Base-by-base conservation (phyloP, 2,888 invertebrate genomes). In the Desoria tigrina region DNA sequence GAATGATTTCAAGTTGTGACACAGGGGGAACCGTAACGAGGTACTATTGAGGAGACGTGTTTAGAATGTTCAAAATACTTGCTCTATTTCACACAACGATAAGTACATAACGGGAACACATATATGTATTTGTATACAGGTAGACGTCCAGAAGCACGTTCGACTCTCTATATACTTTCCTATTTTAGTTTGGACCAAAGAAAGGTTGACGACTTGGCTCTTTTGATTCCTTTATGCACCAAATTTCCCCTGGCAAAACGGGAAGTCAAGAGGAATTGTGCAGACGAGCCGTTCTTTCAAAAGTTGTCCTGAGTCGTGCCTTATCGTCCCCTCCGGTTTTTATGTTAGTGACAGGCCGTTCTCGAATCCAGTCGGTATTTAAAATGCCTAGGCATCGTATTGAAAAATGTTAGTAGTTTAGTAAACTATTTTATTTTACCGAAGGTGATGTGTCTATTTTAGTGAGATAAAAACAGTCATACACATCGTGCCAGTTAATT, bases 21-120 rank as follows among this genome's bases (percentile, higher is more conserved):
- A 45, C 45, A 45, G 6, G 4, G 45, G 45, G 21, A 21, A 6
- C 16, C 9, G 45, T 45, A 75, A 73, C 72, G 73, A 74, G 69
- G 70, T 73, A 64, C 70, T 69, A 73, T 75, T 75, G 69, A 73
- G 63, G 55, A 45, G 61, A 72, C 75, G 73, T 75, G 75, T 50
- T 37, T 60, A 42, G 75, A 72, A 71, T 75, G 50, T 26, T 37
- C 18, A 55, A 55, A 55, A 55, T 21, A 51, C 51, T 51, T 51
- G 14, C 6, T 45, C 45, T 21, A 45, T 45, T 45, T 45, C 16
- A 18, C 21, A 18, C 45, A 45, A 45, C 45, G 16, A 6, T 45
- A 16, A 45, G n/a, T 45, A 45, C 45, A 16, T 45, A 45, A 45
- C 45, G 21, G 16, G 6, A 45, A 16, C 4, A 11, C 39, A 9